Conservation (phyloP, 1,140 invertebrate species). For the Lepidurus packardi region DNA sequence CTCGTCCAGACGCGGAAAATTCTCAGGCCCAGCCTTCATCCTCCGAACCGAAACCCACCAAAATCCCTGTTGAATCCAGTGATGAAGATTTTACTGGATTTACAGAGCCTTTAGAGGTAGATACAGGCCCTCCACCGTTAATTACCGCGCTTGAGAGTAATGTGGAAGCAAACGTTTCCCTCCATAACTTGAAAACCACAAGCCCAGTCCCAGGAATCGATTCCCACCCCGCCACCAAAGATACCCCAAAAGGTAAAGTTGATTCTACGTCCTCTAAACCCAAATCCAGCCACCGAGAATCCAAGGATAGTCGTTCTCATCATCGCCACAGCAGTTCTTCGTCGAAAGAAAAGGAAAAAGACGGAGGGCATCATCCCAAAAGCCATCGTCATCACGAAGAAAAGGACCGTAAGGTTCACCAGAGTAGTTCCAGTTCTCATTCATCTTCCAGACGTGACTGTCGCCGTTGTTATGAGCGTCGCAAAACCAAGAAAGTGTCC, state of each 20-base stretch:
- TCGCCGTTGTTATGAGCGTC: constrained; percentile 39
- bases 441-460: constrained; percentile 36
- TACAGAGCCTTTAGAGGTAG: not conserved
- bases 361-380: not conserved
- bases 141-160: not conserved
- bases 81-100: not conserved
- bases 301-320: not conserved
- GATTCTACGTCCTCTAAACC: not conserved
- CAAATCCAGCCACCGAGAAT: constrained; percentile 11
- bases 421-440: not conserved
- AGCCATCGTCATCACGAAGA: not conserved
- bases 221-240: not conserved
- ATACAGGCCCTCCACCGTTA: not conserved
- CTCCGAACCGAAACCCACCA: not conserved
- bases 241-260: not conserved
- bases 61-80: not conserved
- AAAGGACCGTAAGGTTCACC: not conserved
- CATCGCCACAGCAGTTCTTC: not conserved
- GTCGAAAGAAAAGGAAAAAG: not conserved
- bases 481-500: constrained; percentile 51
- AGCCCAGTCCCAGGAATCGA: not conserved
- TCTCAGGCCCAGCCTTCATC: not conserved
- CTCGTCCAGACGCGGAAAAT: not conserved
- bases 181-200: not conserved
- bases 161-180: not conserved